Conservation (phyloP, 2,113 vertebrate species). For the Dendrocopos noguchii region DNA sequence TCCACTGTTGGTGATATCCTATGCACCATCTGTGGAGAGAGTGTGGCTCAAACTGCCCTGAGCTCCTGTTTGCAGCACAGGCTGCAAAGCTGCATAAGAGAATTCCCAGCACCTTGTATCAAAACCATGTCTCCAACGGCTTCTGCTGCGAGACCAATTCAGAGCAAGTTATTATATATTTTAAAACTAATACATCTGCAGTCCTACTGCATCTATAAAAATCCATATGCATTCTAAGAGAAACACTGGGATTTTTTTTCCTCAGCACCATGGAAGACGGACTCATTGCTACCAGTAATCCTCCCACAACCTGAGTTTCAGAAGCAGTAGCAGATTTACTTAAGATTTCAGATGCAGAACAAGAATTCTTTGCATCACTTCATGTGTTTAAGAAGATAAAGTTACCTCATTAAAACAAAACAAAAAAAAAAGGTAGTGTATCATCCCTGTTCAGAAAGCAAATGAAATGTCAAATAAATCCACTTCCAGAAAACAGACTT, state of each 20-base stretch:
- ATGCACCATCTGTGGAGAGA: not conserved
- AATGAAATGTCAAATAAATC: not conserved
- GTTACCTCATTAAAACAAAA: not conserved
- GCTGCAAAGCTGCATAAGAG: not conserved
- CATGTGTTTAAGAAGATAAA: conserved; percentile 1
- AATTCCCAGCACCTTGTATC: not conserved
- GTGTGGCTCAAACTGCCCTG: not conserved
- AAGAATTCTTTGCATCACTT: not conserved
- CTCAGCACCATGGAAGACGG: not conserved
- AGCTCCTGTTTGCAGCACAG: not conserved
- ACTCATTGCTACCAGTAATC: not conserved
- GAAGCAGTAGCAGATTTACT: not conserved
- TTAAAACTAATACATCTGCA: conserved; percentile 7
- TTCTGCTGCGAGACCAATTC: not conserved
- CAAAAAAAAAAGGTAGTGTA: not conserved
- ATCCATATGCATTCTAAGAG: not conserved
- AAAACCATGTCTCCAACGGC: not conserved
- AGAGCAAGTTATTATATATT: not conserved
- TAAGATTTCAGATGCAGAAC: not conserved
- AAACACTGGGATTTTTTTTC: not conserved
- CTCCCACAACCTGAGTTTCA: conserved; percentile 6
- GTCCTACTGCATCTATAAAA: not conserved
- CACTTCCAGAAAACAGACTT: not conserved
- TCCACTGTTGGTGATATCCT: not conserved
- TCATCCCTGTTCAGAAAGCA: not conserved